Conservation (phyloP, 2,113 vertebrate species). For the Cephalopterus ornatus region DNA sequence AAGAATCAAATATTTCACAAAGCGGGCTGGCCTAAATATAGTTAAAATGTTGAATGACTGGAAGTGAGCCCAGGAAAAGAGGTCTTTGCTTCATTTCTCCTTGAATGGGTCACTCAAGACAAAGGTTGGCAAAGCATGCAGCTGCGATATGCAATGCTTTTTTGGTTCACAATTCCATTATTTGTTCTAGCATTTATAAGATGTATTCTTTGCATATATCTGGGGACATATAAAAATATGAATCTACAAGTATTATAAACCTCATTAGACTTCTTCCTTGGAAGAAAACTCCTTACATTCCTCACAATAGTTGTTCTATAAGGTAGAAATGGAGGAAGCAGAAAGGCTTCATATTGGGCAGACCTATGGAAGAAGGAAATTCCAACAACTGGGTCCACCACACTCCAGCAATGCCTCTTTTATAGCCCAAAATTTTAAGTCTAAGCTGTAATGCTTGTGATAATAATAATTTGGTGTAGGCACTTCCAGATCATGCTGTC, state of each 20-base stretch:
- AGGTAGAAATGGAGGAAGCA: background rate
- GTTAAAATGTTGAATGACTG: background rate
- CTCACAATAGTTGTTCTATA: background rate
- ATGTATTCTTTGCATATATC: background rate
- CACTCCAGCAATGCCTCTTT: background rate
- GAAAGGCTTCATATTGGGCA: background rate
- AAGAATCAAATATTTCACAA: background rate
- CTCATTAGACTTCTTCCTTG: background rate
- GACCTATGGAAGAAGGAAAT: background rate
- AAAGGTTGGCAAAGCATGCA: background rate
- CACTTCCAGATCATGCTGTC: background rate
- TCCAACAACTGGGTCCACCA: background rate
- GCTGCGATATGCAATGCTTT: background rate
- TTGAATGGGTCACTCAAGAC: constrained; percentile 17
- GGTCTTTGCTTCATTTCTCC: background rate
- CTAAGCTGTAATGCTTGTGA: background rate
- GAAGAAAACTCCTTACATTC: background rate
- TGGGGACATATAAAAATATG: background rate
- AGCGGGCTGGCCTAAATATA: background rate
- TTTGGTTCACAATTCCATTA: background rate
- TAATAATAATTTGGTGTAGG: background rate
- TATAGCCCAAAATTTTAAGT: background rate
- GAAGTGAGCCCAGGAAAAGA: background rate
- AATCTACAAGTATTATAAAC: background rate
- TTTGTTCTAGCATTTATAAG: background rate